Conservation (phyloP, 2,888 invertebrate genomes). For the Dendrolimus pini region DNA sequence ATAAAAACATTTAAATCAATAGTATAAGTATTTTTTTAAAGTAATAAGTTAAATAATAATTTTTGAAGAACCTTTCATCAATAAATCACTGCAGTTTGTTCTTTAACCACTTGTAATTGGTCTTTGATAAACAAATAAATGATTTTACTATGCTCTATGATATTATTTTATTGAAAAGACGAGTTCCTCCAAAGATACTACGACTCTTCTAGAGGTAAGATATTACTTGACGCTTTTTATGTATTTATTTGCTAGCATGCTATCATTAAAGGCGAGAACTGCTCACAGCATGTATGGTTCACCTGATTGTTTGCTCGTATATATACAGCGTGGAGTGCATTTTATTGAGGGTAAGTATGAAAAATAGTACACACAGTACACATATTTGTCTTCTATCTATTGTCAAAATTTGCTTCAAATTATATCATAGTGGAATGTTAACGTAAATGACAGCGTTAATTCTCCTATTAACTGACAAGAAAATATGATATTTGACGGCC, state of each 20-base stretch:
- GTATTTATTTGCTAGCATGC: slow-evolving; percentile 48
- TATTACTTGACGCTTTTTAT: slow-evolving; percentile 28
- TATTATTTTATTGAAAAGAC: neutral
- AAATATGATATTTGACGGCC: too few species aligned
- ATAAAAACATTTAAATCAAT: neutral
- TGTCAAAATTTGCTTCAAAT: too few species aligned
- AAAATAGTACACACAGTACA: too few species aligned
- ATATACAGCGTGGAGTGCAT: slow-evolving; percentile 5
- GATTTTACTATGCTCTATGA: neutral
- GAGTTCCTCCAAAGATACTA: neutral
- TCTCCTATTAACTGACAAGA: too few species aligned
- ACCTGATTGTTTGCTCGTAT: too few species aligned
- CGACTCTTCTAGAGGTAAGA: slow-evolving; percentile 32
- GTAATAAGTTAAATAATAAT: too few species aligned
- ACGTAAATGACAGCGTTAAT: too few species aligned
- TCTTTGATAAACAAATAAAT: slow-evolving; percentile 6
- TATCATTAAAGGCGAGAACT: slow-evolving; percentile 12
- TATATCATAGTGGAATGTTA: too few species aligned
- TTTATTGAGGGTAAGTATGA: slow-evolving; percentile 10
- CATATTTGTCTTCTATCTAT: too few species aligned
- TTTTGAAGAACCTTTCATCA: neutral
- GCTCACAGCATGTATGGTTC: neutral
- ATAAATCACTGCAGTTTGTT: slow-evolving; percentile 9
- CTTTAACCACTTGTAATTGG: slow-evolving; percentile 1
- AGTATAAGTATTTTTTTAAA: neutral